phyloP scores from a whole-genome alignment of 1,140 invertebrate genomes.

The Drosophila nebulosa region DNA sequence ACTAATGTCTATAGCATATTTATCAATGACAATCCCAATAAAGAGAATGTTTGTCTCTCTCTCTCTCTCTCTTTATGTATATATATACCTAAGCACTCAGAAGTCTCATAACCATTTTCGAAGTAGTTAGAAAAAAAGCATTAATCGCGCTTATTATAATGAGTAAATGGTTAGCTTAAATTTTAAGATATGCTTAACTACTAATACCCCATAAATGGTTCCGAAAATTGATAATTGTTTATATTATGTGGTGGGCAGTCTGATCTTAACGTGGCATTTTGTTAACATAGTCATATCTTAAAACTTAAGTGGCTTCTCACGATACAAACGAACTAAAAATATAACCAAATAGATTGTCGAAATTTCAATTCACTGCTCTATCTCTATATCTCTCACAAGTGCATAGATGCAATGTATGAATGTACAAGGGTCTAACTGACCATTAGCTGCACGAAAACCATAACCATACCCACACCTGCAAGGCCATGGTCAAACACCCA shows the following conservation, averaged over 20 bases:
- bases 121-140: not conserved
- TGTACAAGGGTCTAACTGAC: conserved; percentile 13
- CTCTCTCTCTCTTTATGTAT: conserved; percentile 17
- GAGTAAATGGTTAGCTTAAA: not conserved
- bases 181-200: not conserved
- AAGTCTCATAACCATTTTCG: conserved; percentile 11
- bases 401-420: conserved; percentile 13
- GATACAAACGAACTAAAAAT: not conserved
- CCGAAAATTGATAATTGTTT: too few relatives aligned
- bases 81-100: conserved; percentile 1
- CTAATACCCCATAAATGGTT: too few relatives aligned
- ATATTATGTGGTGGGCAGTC: too few relatives aligned
- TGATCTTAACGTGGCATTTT: not conserved
- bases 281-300: not conserved
- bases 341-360: not conserved
- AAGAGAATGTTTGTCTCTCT: conserved; percentile 3
- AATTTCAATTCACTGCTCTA: not conserved
- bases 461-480: conserved; percentile 24
- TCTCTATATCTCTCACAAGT: conserved; percentile 10
- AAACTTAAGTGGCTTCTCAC: not conserved
- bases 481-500: conserved; percentile 40
- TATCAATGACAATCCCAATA: not conserved
- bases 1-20: not conserved
- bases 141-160: not conserved
- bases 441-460: conserved; percentile 50